These are phyloP conservation scores for Tenualosa ilisha DNA, from an alignment of 2,797 vertebrate species.

Conservation along the genomic window DNA sequence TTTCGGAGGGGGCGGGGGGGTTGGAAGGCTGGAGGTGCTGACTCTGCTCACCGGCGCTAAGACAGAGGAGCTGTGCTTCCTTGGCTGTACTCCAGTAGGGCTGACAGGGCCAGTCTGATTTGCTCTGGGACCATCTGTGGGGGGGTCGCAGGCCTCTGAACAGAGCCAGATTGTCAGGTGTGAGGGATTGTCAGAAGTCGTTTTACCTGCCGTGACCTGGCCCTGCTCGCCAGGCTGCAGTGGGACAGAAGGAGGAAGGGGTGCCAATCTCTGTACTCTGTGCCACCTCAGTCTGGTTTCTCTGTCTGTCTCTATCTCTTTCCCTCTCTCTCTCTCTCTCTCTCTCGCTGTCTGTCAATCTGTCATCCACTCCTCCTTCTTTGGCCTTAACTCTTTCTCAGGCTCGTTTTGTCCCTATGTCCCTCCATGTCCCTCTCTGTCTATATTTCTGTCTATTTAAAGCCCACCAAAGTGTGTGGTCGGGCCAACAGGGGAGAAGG, in stretches of 20 bases:
- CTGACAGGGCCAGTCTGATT: neutral
- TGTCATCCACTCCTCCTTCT: neutral
- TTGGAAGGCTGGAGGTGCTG: neutral
- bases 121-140: neutral
- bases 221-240: neutral
- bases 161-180: slow-evolving; percentile 27
- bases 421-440: neutral
- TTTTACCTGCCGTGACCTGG: slow-evolving; percentile 42
- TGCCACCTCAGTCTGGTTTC: neutral
- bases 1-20: no score
- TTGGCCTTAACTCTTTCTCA: no score
- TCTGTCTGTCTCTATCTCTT: neutral
- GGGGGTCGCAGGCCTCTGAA: neutral
- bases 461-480: no score
- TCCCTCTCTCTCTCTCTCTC: neutral
- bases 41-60: neutral
- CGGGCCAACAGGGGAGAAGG: no score
- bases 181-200: slow-evolving; percentile 39
- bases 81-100: neutral
- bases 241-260: neutral
- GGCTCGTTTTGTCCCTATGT: no score
- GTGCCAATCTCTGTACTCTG: neutral
- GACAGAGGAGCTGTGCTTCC: neutral
- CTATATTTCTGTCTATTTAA: neutral
- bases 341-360: neutral